Percentiles rank a stretch among this genome's conserved stretches.
phyloP scores from a whole-genome alignment of 1,140 invertebrate genomes.

The Macrobrachium nipponense region DNA sequence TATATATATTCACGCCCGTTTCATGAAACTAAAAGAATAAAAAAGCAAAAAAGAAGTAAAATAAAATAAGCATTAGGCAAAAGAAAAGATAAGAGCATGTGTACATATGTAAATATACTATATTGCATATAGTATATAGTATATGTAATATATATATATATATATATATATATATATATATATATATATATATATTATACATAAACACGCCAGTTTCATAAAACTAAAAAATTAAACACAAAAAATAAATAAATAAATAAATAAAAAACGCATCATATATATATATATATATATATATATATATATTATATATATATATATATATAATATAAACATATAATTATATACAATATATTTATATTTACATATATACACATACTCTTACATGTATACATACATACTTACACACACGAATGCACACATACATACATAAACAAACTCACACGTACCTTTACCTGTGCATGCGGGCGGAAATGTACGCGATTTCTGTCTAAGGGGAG shows the following conservation, averaged over 20 bases:
- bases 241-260: too few species aligned
- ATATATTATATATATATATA: not conserved
- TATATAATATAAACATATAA: not conserved
- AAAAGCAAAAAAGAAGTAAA: too few species aligned
- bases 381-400: not conserved
- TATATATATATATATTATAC: not conserved
- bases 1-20: too few species aligned
- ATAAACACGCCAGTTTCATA: too few species aligned
- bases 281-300: not conserved
- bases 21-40: too few species aligned
- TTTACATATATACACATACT: not conserved
- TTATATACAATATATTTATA: not conserved
- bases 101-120: too few species aligned
- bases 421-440: not conserved
- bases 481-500: too few species aligned
- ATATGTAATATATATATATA: constrained; percentile 22
- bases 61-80: too few species aligned
- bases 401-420: not conserved
- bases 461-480: not conserved
- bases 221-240: too few species aligned
- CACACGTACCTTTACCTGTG: not conserved
- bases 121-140: constrained; percentile 24
- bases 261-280: too few species aligned
- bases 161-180: constrained; percentile 13
- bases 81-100: too few species aligned